These are phyloP conservation scores for Gymnodraco acuticeps DNA, from an alignment of 2,797 vertebrate species.

Conservation along the genomic window DNA sequence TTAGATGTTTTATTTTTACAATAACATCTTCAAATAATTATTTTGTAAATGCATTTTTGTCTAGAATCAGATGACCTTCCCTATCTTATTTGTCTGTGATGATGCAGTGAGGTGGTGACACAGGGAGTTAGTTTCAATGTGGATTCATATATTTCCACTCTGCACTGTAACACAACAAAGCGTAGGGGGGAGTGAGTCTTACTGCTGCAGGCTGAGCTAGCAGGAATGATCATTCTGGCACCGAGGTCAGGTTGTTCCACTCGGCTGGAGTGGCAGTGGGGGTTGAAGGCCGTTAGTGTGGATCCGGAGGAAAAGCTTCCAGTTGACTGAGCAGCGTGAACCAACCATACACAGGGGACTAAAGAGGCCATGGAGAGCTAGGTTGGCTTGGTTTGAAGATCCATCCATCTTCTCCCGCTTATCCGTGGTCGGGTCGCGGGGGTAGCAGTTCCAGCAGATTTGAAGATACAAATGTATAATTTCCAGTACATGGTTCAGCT, in stretches of 20 bases:
- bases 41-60: background rate
- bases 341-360: background rate
- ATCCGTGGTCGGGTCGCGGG: too few species aligned
- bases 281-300: constrained; percentile 15
- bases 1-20: background rate
- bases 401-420: too few species aligned
- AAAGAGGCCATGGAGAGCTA: background rate
- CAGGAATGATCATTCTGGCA: constrained; percentile 25
- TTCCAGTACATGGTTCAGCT: too few species aligned
- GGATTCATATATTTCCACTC: constrained; percentile 17
- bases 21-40: background rate
- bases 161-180: constrained; percentile 5
- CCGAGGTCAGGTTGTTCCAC: constrained; percentile 39
- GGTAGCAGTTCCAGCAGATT: too few species aligned
- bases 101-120: constrained; percentile 10
- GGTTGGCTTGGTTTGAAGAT: constrained; percentile 1
- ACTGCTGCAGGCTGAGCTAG: constrained; percentile 20
- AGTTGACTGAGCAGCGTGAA: constrained; percentile 38
- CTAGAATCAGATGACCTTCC: background rate
- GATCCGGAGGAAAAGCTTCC: constrained; percentile 31
- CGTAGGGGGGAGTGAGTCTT: constrained; percentile 11
- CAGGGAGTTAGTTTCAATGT: background rate
- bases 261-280: constrained; percentile 5
- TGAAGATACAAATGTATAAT: background rate
- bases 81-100: background rate